phyloP scores from a whole-genome alignment of 2,113 vertebrate genomes.

The Oreotragus oreotragus region DNA sequence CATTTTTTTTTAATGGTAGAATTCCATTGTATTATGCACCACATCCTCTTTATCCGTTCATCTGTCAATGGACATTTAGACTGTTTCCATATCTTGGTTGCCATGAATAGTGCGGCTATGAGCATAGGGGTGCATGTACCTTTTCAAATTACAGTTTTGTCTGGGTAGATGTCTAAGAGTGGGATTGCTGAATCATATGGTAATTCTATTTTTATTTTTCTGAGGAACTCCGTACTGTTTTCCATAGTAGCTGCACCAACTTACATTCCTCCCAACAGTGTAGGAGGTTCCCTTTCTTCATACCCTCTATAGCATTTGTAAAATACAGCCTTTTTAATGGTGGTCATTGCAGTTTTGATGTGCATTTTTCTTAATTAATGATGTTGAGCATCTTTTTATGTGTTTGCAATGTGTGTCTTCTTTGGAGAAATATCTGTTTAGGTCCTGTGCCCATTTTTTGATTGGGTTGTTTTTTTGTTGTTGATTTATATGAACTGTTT shows the following conservation, averaged over 20 bases:
- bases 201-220: background rate
- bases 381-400: background rate
- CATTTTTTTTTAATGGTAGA: background rate
- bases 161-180: background rate
- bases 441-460: background rate
- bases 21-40: background rate
- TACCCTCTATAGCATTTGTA: background rate
- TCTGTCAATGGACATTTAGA: background rate
- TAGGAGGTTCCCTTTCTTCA: background rate
- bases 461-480: background rate
- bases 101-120: fast-evolving
- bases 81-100: background rate
- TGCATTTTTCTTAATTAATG: background rate
- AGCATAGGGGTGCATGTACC: background rate
- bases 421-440: background rate
- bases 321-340: background rate
- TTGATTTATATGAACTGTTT: background rate
- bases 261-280: background rate
- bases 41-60: background rate
- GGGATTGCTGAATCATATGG: background rate
- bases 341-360: background rate
- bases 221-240: background rate
- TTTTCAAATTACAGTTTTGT: background rate
- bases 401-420: background rate
- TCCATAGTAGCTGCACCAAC: background rate